These are phyloP conservation scores for Dendrocincla tyrannina DNA, from an alignment of 2,797 vertebrate species.

Conservation along the genomic window DNA sequence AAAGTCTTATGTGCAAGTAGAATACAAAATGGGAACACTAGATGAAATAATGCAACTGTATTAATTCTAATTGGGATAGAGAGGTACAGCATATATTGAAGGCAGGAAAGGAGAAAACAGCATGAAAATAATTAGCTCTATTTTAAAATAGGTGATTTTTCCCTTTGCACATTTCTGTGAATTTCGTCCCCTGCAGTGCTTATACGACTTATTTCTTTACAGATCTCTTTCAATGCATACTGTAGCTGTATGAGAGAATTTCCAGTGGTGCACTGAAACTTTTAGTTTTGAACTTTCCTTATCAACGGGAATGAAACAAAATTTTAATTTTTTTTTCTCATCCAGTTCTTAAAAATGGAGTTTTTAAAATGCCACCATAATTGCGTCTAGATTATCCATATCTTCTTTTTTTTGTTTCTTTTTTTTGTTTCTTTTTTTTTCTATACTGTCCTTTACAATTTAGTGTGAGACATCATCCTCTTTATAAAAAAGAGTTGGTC, in stretches of 20 bases:
- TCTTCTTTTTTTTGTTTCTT: neutral
- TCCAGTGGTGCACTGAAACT: neutral
- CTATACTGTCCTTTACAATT: neutral
- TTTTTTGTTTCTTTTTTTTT: neutral
- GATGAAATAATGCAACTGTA: neutral
- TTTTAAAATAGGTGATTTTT: neutral
- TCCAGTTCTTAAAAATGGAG: neutral
- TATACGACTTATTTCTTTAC: neutral
- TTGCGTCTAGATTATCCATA: neutral
- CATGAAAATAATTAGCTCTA: slow-evolving; percentile 9
- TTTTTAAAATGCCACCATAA: neutral
- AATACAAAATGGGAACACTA: neutral
- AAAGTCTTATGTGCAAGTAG: neutral
- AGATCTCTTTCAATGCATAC: neutral
- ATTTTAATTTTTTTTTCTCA: neutral
- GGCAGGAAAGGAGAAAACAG: neutral
- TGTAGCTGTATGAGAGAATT: neutral
- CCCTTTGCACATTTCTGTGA: neutral
- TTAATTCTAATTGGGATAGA: neutral
- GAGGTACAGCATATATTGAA: neutral
- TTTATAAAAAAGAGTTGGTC: neutral
- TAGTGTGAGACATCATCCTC: neutral
- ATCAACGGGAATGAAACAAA: neutral
- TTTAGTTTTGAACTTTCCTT: neutral
- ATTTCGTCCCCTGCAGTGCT: neutral